Base-by-base conservation (phyloP, 1,140 invertebrate species). In the Drosophila mojavensis region DNA sequence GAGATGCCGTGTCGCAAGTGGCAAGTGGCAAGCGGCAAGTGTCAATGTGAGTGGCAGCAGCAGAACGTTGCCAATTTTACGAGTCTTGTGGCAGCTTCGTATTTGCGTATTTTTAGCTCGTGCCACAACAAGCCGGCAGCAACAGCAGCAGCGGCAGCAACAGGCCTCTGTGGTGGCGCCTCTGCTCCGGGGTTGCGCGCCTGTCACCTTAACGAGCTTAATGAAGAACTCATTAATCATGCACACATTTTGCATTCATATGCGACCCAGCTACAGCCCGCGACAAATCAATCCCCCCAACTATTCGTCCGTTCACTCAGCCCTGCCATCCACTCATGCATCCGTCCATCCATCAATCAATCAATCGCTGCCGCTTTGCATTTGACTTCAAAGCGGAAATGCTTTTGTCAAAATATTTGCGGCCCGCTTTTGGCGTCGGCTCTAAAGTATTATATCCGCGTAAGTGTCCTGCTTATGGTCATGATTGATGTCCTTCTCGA, bases 161-260 rank as follows among this genome's bases (percentile, higher is more conserved):
- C 84, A 86, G 83, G 80, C 68, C 75, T 75, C 36, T 56, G 30
- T 24, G 17, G 51, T 47, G 45, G 55, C 30, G 53, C 61, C 60
- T 15, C n/a, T 2, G 2, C 15, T 50, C 48, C 61, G 58, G 33
- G 58, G 58, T 68, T 60, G 53, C 13, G 28, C 24, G 45, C 61
- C 84, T 89, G 84, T 88, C 84, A 89, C 84, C 84, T 84, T 88
- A 88, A 88, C 84, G 68, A 84, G 84, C 84, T 88, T 88, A 88
- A 88, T 88, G 84, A 88, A 88, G 66, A 84, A 89, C 85, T 88
- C 84, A 88, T 88, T 88, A 88, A 88, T 88, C 84, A 88, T 88
- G 84, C 80, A 71, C 81, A 78, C 85, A 80, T 81, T 90, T 84
- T 61, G 67, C 81, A 88, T 88, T 88, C 84, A 90, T 90, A 84